Evolutionary conservation across 2,888 invertebrate genomes (phyloP).

Genomic region (Ceriagrion tenellum): DNA sequence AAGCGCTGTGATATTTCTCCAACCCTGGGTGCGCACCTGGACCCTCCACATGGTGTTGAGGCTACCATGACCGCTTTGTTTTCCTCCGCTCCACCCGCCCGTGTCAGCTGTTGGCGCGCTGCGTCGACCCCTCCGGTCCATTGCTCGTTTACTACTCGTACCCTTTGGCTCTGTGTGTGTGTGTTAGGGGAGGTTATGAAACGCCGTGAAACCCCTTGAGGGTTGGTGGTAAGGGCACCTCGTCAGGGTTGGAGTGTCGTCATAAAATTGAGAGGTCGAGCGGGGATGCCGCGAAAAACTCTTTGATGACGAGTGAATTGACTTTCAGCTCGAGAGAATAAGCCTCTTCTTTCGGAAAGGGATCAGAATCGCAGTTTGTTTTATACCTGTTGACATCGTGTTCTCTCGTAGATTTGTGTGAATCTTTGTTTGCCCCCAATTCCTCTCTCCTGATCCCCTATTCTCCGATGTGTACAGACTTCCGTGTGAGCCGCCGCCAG

Average conservation of each 20-base stretch:
- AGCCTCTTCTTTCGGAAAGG: not conserved
- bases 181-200: not conserved
- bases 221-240: not conserved
- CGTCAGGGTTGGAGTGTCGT: conserved; percentile 1
- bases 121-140: not conserved
- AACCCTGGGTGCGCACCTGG: not conserved
- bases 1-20: not conserved
- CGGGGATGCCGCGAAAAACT: not conserved
- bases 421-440: not conserved
- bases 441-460: not conserved
- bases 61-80: not conserved
- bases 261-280: not conserved
- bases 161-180: too few relatives aligned
- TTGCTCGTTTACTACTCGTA: not conserved
- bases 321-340: not conserved
- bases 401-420: not conserved
- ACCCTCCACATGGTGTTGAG: not conserved
- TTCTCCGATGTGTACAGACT: too few relatives aligned
- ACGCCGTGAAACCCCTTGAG: not conserved
- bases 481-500: too few relatives aligned
- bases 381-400: not conserved
- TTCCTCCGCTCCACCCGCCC: not conserved
- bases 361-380: not conserved
- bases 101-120: not conserved
- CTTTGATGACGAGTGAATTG: conserved; percentile 9